Base-by-base conservation (phyloP, 2,888 invertebrate species). In the Autographa gamma region DNA sequence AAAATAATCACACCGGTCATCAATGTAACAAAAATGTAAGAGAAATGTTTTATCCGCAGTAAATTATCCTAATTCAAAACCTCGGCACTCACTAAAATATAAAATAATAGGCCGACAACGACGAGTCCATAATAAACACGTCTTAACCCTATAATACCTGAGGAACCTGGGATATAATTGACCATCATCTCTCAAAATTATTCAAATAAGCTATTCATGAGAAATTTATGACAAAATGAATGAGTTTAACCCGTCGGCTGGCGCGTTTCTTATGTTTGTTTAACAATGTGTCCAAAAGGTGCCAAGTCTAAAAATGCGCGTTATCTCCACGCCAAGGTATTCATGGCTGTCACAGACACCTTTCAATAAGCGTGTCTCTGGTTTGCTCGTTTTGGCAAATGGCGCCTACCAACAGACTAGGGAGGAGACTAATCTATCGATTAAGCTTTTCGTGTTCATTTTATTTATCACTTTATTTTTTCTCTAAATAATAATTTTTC, bases 361-460 rank as follows among this genome's bases (percentile, higher is more conserved):
- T 92, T 90, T 90, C 90, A 88, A 80, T 90, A 82, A 80, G 80
- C 83, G 81, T 79, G 87, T 88, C 85, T 83, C 83, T 78, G 77
- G 84, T 84, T 84, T 84, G 87, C 88, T 89, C 85, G 89, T 89
- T 92, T 92, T 93, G 93, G 93, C 92, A 91, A 88, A 87, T 88
- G 92, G 93, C 93, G 93, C 94, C 89, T 87, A 84, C 76, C 79
- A 66, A 81, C 81, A 70, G 67, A 56, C 4, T 85, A 88, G 90
- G 76, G 88, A 79, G 77, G 89, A 16, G 74, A 59, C 60, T 67
- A 72, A 73, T 25, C 65, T 81, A 69, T 84, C 85, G 86, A 38
- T 38, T 34, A 7, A 7, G 32, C 32, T 32, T 32, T 32, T 32
- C 32, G 7, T 32, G 32, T 6, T 7, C 32, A 32, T 32, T 3